Conservation (phyloP, 2,113 vertebrate species). For the Promerops cafer region DNA sequence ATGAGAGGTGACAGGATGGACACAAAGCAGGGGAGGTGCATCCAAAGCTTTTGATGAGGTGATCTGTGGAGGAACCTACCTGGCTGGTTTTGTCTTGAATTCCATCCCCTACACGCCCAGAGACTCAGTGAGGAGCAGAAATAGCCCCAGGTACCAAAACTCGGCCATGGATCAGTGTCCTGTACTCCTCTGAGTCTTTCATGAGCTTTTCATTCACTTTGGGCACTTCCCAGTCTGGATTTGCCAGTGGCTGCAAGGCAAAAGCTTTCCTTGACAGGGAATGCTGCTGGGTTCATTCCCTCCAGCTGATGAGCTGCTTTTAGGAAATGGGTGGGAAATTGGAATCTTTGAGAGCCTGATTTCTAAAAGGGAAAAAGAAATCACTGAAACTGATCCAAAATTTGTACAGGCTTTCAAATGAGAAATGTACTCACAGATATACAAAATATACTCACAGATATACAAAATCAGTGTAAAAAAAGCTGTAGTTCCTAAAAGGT, state of each 20-base stretch:
- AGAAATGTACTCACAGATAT: neutral
- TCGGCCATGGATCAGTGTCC: neutral
- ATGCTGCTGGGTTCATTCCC: neutral
- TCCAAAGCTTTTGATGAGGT: neutral
- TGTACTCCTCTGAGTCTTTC: neutral
- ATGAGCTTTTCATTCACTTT: neutral
- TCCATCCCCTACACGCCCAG: accelerated
- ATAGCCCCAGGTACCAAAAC: neutral
- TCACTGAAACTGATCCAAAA: neutral
- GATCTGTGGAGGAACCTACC: neutral
- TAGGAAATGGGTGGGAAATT: neutral
- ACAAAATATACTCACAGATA: neutral
- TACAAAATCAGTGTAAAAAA: neutral
- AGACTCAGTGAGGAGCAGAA: neutral
- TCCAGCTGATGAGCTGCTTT: neutral
- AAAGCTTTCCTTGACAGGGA: neutral
- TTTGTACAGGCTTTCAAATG: neutral
- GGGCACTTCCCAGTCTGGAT: neutral
- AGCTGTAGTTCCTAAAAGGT: neutral
- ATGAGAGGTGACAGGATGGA: neutral
- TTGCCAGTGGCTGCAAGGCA: neutral
- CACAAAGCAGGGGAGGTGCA: neutral
- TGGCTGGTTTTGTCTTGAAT: neutral
- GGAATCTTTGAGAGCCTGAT: neutral
- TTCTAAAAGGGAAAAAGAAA: neutral